Evolutionary conservation across 2,113 vertebrate species (phyloP), one percentile per base, ranked within the genome.

Genomic region (Apaloderma vittatum): DNA sequence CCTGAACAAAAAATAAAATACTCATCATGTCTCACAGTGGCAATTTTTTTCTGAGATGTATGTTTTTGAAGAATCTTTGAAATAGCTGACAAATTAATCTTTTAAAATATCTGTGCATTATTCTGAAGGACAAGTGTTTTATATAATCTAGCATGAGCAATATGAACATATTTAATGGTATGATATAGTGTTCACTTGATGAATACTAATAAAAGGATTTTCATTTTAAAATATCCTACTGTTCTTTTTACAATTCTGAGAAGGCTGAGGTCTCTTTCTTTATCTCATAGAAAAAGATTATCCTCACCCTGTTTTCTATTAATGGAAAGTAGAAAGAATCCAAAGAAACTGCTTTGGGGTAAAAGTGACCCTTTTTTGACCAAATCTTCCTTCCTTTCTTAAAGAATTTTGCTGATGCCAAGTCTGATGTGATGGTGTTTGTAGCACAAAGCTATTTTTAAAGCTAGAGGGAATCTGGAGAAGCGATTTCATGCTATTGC

Each of bases 391-490:
- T 89, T 75, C 74, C 32, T 90, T 94, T 89, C 88, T 89, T 74
- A 51, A 26, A 90, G 70, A 82, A 88, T 94, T 91, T 79, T 82
- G 36, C 78, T 93, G 82, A 92, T 92, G 82, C 67, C 43, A 74
- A 92, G 86, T 77, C 79, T 83, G 93, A 95, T 96, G 84, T 87
- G 93, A 95, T 8, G 30, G 59, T 76, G 27, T 91, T 94, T 79
- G 66, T 65, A 95, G 58, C 87, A 96, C 87, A 96, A 95, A 91
- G 80, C 81, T 96, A 85, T 94, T 94, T 96, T 94, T 95, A 96
- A 91, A 95, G 85, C 93, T 93, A 67, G 84, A 88, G 78, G 91
- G 90, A 93, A 96, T 90, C 71, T 57, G 30, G 66, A 89, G 67
- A 90, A 95, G 51, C 3, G 2, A 97, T 96, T 96, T 96, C 71